A percentile compares a stretch with the other conserved stretches of the same genome.
These are phyloP conservation scores for Labeo calbasu DNA, from an alignment of 2,797 vertebrate species.

Conservation along the genomic window DNA sequence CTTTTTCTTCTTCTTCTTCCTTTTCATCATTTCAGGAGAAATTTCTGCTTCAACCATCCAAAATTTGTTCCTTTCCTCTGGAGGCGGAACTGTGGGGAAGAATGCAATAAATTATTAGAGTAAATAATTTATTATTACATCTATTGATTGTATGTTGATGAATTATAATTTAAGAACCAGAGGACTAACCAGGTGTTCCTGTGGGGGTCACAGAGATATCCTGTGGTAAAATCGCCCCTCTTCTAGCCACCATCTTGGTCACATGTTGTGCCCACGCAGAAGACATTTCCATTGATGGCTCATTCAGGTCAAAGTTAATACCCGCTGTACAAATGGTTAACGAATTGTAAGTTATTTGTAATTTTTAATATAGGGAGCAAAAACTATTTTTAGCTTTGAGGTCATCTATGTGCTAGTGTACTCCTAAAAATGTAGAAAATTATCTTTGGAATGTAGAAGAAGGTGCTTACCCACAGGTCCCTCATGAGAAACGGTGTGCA, in stretches of 20 bases:
- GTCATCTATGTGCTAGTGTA: neutral
- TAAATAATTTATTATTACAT: neutral
- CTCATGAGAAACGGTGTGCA: slow-evolving; percentile 95
- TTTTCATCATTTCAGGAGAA: slow-evolving; percentile 89
- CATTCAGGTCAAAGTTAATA: slow-evolving; percentile 92
- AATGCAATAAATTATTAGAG: neutral
- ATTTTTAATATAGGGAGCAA: neutral
- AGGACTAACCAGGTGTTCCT: slow-evolving; percentile 86
- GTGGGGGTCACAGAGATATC: slow-evolving; percentile 94
- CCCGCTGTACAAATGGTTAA: slow-evolving; percentile 78
- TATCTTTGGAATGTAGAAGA: neutral
- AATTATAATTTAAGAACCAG: neutral
- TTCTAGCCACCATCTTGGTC: slow-evolving; percentile 96
- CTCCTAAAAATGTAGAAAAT: neutral
- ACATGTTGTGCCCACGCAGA: slow-evolving; percentile 97
- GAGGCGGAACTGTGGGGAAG: slow-evolving; percentile 83
- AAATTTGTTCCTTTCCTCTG: slow-evolving; percentile 85
- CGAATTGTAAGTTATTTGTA: neutral
- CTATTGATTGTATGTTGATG: neutral
- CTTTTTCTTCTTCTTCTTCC: slow-evolving; percentile 88
- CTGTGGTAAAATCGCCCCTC: slow-evolving; percentile 96
- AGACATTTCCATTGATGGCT: slow-evolving; percentile 91
- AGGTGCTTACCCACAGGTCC: slow-evolving; percentile 88
- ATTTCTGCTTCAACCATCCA: slow-evolving; percentile 93
- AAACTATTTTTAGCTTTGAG: neutral